Evolutionary conservation across 2,797 vertebrate species (phyloP).

Genomic region (Sebastes itinus): DNA sequence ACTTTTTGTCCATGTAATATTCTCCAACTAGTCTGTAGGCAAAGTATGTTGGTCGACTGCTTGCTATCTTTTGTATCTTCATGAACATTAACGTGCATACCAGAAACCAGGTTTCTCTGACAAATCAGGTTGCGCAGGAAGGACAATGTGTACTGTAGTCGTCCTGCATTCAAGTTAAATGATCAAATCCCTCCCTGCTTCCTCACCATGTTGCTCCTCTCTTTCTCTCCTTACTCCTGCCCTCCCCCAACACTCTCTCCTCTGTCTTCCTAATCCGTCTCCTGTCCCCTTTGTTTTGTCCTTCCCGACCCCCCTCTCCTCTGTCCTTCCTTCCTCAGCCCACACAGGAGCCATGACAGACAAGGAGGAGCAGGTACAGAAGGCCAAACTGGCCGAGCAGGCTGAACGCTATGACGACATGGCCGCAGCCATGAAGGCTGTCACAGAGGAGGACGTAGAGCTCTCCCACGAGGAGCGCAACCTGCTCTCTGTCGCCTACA

Average conservation of each 20-base stretch:
- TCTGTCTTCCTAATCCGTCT: slow-evolving; percentile 24
- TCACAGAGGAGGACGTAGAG: slow-evolving; percentile 86
- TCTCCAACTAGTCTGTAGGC: neutral
- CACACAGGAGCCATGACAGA: slow-evolving; percentile 82
- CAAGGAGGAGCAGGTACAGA: slow-evolving; percentile 89
- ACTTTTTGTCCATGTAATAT: neutral
- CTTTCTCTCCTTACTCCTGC: neutral
- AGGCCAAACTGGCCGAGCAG: slow-evolving; percentile 97
- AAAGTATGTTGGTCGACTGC: neutral
- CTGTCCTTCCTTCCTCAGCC: slow-evolving; percentile 32
- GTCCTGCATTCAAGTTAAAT: slow-evolving; percentile 1
- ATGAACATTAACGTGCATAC: neutral
- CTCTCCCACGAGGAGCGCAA: slow-evolving; percentile 95
- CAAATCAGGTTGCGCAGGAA: slow-evolving; percentile 4
- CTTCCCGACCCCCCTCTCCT: slow-evolving; percentile 5
- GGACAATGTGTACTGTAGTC: neutral
- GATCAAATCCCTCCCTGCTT: neutral
- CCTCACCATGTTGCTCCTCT: neutral
- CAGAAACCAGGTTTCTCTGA: neutral
- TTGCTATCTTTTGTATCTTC: neutral
- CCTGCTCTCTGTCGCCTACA: slow-evolving; percentile 97
- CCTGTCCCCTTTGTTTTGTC: slow-evolving; percentile 45
- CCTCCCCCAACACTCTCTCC: slow-evolving; percentile 21
- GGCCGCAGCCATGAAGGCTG: slow-evolving; percentile 92
- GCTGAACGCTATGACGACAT: slow-evolving; percentile 98